Evolutionary conservation across 1,140 invertebrate species (phyloP).

Genomic region (Danaus melanippus): DNA sequence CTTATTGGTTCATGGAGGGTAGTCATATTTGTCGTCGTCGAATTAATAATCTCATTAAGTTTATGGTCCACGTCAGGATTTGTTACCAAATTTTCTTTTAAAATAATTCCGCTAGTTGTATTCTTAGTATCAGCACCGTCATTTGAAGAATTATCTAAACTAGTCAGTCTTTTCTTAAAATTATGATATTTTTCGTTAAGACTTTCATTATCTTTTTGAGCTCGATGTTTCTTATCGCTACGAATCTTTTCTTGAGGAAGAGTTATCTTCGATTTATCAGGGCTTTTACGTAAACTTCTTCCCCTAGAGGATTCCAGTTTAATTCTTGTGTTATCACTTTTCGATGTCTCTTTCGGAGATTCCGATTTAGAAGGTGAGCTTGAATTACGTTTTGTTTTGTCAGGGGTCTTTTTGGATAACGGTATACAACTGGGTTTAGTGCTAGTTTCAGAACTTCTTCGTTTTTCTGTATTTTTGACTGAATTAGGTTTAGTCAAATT

Average conservation of each 20-base stretch:
- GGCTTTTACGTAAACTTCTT: constrained; percentile 43
- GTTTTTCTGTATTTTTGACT: constrained; percentile 43
- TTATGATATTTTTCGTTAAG: constrained; percentile 67
- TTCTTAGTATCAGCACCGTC: constrained; percentile 49
- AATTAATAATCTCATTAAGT: constrained; percentile 36
- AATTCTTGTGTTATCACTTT: constrained; percentile 39
- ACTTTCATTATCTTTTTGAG: constrained; percentile 65
- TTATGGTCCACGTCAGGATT: constrained; percentile 35
- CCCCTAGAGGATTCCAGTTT: constrained; percentile 42
- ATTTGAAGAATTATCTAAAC: constrained; percentile 67
- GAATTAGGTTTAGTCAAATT: constrained; percentile 37
- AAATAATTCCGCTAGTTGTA: constrained; percentile 45
- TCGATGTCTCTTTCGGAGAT: constrained; percentile 34
- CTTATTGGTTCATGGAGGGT: constrained; percentile 61
- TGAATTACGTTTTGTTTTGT: constrained; percentile 40
- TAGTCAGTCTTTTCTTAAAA: constrained; percentile 72
- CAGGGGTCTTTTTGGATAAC: constrained; percentile 51
- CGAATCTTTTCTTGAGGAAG: constrained; percentile 41
- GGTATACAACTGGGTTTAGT: constrained; percentile 61
- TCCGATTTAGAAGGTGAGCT: constrained; percentile 54
- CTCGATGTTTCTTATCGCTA: constrained; percentile 57
- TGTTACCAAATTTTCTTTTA: constrained; percentile 39
- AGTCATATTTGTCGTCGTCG: constrained; percentile 46
- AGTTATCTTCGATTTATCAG: constrained; percentile 58
- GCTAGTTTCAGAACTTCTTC: constrained; percentile 43